phyloP scores from a whole-genome alignment of 2,888 invertebrate species.

The Andricus quercusramuli region DNA sequence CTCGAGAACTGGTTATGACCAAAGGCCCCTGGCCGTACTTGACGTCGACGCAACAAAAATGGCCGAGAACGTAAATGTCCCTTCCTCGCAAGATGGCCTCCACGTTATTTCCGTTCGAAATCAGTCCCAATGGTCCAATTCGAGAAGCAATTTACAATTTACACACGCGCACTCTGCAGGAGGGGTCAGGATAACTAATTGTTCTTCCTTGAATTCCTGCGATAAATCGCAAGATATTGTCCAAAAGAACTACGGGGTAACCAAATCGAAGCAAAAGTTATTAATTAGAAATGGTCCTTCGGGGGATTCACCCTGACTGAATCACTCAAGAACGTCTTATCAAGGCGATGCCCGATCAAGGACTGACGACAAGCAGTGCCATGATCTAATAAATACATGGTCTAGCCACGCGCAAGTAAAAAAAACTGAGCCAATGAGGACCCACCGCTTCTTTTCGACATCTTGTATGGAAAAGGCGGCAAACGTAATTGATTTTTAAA shows the following conservation, averaged over 20 bases:
- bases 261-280: conserved; percentile 3
- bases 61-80: conserved; percentile 36
- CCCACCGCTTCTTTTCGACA: no score
- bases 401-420: no score
- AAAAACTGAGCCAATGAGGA: no score
- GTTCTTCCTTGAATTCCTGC: not conserved
- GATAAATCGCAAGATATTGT: not conserved
- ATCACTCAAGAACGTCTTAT: no score
- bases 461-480: no score
- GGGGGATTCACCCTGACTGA: not conserved
- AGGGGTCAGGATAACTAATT: not conserved
- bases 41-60: conserved; percentile 42
- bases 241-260: not conserved
- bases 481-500: no score
- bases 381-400: no score
- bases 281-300: not conserved
- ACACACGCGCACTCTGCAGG: conserved; percentile 3
- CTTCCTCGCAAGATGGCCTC: conserved; percentile 31
- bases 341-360: no score
- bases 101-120: conserved; percentile 11
- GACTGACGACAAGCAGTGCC: no score
- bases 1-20: conserved; percentile 18
- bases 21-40: conserved; percentile 31
- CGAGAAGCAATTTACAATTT: not conserved
- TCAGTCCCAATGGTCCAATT: no score